A percentile compares a stretch with the other conserved stretches of the same genome.
phyloP scores from a whole-genome alignment of 2,797 vertebrate species.

The Cirrhinus molitorella region DNA sequence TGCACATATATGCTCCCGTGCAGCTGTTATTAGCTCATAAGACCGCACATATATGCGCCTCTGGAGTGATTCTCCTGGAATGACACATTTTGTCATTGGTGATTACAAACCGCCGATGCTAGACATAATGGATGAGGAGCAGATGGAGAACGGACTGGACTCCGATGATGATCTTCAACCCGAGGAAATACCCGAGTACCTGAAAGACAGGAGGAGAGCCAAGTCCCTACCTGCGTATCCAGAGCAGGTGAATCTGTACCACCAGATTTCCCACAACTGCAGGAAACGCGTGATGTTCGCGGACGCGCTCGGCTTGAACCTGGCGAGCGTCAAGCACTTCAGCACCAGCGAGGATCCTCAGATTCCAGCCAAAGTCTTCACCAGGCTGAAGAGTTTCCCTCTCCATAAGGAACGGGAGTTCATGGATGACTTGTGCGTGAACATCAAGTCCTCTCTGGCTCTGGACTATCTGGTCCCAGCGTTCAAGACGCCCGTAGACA shows the following conservation, averaged over 20 bases:
- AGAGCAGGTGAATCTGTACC: constrained; percentile 66
- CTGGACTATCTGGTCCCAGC: constrained; percentile 68
- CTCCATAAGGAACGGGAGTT: constrained; percentile 61
- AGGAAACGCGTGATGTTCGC: constrained; percentile 92
- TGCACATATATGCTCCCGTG: neutral
- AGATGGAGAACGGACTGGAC: constrained; percentile 69
- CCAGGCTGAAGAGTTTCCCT: constrained; percentile 78
- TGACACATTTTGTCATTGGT: neutral
- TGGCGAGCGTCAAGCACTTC: constrained; percentile 91
- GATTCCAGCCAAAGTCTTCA: constrained; percentile 83
- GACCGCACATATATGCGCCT: neutral
- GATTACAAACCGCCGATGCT: neutral
- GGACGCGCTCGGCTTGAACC: constrained; percentile 85
- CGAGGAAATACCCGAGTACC: constrained; percentile 62
- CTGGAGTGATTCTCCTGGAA: neutral
- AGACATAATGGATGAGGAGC: constrained; percentile 56
- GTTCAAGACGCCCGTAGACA: constrained; percentile 66
- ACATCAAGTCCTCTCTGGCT: constrained; percentile 56
- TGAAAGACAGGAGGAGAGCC: constrained; percentile 74
- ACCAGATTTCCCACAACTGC: constrained; percentile 65
- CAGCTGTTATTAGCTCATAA: neutral
- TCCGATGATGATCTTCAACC: constrained; percentile 50
- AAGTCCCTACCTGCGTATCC: constrained; percentile 78
- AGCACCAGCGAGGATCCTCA: constrained; percentile 85
- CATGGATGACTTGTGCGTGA: constrained; percentile 55